Evolutionary conservation across 2,888 invertebrate genomes (phyloP), one percentile per base, ranked within the genome.

Genomic region (Crocallis elinguaria): DNA sequence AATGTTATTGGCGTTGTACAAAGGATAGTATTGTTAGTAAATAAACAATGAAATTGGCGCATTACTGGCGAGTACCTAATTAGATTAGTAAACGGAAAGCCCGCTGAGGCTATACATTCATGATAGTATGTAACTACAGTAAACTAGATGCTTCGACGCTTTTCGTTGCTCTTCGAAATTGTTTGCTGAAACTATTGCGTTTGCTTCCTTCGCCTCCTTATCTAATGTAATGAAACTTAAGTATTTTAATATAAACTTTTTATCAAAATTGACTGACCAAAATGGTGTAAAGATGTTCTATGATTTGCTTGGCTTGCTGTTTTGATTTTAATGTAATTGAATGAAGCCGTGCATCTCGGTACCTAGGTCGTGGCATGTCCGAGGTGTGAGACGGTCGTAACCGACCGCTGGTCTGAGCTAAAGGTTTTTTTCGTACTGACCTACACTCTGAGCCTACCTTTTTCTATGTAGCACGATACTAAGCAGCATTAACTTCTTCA

Each of bases 61-160:
- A 91, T 91, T 91, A 90, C 91, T 91, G 89, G 90, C 88, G 90
- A 90, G 91, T 91, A 91, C 91, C 91, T 91, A 88, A 91, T 88
- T 91, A 91, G 90, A 78, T 75, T 90, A 91, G 88, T 81, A 79
- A 84, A 82, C 84, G 80, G 77, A 75, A 75, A 83, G 88, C 88
- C 90, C 82, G 49, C 69, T 67, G 90, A 89, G 90, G 90, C 90
- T 89, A 84, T 69, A 79, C 81, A 80, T 76, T 75, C 67, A 75
- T 73, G 52, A 65, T 67, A 63, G 53, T 57, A 79, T 86, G 84
- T 88, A 86, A 82, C 87, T 89, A 88, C 75, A 81, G 25, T 59
- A 53, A 50, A 78, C 66, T 76, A 76, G n/a, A 72, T 74, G 75
- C 74, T 79, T 80, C 69, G 72, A 79, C 73, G 80, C 82, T 84